Evolutionary conservation across 2,888 invertebrate genomes (phyloP).

Genomic region (Brachycybe producta): DNA sequence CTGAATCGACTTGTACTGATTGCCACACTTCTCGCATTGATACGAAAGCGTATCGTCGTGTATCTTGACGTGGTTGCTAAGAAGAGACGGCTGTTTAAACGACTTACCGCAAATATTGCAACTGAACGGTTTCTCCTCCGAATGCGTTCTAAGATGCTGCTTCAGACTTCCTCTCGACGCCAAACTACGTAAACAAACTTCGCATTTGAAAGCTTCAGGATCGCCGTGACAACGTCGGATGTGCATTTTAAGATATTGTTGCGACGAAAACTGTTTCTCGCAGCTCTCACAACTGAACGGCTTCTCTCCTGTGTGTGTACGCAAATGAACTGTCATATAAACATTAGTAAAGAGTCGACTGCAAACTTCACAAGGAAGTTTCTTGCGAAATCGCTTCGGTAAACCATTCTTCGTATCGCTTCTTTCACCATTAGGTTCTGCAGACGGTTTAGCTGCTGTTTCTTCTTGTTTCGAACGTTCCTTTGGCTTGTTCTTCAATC

Average conservation of each 20-base stretch:
- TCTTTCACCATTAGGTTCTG: no score
- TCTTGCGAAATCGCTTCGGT: not conserved
- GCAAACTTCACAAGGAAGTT: no score
- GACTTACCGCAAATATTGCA: no score
- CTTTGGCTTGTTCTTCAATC: no score
- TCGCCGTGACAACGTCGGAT: slow-evolving; percentile 33
- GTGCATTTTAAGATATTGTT: slow-evolving; percentile 85
- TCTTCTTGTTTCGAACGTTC: no score
- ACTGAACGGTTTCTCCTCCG: not conserved
- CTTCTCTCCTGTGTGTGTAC: slow-evolving; percentile 87
- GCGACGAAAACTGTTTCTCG: slow-evolving; percentile 77
- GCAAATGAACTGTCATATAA: slow-evolving; percentile 72
- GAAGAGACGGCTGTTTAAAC: not conserved
- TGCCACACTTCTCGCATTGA: slow-evolving; percentile 7
- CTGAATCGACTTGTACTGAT: slow-evolving; percentile 3
- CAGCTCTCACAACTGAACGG: slow-evolving; percentile 77
- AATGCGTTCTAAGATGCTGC: not conserved
- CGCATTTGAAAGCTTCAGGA: not conserved
- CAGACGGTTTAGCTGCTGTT: no score
- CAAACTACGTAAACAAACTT: not conserved
- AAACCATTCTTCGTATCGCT: no score
- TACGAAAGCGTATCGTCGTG: not conserved
- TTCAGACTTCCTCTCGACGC: not conserved
- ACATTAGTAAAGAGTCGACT: no score
- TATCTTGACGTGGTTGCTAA: not conserved